phyloP scores from a whole-genome alignment of 2,888 invertebrate species.

The Himalopsyche japonica region DNA sequence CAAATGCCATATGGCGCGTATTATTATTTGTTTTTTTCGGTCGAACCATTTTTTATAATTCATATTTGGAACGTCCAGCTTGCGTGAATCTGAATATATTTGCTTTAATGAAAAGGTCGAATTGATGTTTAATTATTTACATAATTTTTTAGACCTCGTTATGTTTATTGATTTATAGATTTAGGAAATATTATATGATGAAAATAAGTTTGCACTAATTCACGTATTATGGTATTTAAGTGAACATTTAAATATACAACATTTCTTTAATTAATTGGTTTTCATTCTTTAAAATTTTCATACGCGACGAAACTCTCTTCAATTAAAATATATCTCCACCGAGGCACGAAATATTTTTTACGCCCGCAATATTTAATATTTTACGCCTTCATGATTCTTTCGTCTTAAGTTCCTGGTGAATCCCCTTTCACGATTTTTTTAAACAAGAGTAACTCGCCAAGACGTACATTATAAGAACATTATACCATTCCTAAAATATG shows the following conservation, averaged over 20 bases:
- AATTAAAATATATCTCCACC: background rate
- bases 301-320: background rate
- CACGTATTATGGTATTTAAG: too few relatives aligned
- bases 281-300: too few relatives aligned
- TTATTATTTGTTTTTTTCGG: conserved; percentile 29
- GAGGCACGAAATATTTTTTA: background rate
- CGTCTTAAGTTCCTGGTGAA: background rate
- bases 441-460: background rate
- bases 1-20: conserved; percentile 34
- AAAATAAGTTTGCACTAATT: too few relatives aligned
- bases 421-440: background rate
- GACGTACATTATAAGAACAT: background rate
- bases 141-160: too few relatives aligned
- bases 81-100: background rate
- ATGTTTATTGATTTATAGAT: too few relatives aligned
- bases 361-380: background rate
- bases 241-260: too few relatives aligned
- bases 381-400: background rate
- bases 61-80: conserved; percentile 27
- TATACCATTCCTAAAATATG: background rate
- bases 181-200: too few relatives aligned
- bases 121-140: too few relatives aligned
- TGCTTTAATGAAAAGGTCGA: background rate
- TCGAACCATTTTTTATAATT: conserved; percentile 21
- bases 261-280: too few relatives aligned